phyloP scores from a whole-genome alignment of 2,113 vertebrate species.

The Scatophagus argus region DNA sequence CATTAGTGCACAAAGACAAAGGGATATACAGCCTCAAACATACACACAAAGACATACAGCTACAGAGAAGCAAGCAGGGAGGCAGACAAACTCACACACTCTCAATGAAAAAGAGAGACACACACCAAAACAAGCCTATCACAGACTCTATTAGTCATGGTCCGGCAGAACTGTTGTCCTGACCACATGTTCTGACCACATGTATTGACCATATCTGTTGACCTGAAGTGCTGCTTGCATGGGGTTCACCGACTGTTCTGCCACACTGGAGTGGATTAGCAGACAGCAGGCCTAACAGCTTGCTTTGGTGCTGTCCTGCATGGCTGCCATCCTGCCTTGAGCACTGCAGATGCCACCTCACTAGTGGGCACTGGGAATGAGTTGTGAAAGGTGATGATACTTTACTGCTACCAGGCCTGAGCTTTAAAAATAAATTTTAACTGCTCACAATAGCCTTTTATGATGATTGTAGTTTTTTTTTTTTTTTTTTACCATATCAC shows the following conservation, averaged over 20 bases:
- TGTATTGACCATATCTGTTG: slow-evolving; percentile 78
- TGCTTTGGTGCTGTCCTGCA: slow-evolving; percentile 75
- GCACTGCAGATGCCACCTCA: slow-evolving; percentile 83
- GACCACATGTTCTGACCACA: slow-evolving; percentile 80
- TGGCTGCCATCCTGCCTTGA: slow-evolving; percentile 82
- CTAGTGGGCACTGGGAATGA: slow-evolving; percentile 72
- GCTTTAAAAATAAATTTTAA: slow-evolving; percentile 41
- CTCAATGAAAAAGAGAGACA: neutral
- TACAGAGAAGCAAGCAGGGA: slow-evolving; percentile 4
- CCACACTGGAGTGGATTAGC: slow-evolving; percentile 78
- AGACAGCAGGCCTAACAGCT: slow-evolving; percentile 85
- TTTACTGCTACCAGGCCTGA: slow-evolving; percentile 34
- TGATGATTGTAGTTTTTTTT: neutral
- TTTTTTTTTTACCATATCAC: slow-evolving; percentile 12
- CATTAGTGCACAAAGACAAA: slow-evolving; percentile 68
- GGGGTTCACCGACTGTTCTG: slow-evolving; percentile 66
- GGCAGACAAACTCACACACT: slow-evolving; percentile 17
- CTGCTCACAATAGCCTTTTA: slow-evolving; percentile 30
- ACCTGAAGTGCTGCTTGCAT: slow-evolving; percentile 71
- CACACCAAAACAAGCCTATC: slow-evolving; percentile 25
- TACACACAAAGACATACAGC: slow-evolving; percentile 14
- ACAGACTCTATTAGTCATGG: slow-evolving; percentile 64
- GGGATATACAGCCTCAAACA: slow-evolving; percentile 24
- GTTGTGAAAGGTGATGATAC: slow-evolving; percentile 67
- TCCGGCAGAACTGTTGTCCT: slow-evolving; percentile 65